phyloP scores from a whole-genome alignment of 2,113 vertebrate genomes.

The Paedocypris sp. region DNA sequence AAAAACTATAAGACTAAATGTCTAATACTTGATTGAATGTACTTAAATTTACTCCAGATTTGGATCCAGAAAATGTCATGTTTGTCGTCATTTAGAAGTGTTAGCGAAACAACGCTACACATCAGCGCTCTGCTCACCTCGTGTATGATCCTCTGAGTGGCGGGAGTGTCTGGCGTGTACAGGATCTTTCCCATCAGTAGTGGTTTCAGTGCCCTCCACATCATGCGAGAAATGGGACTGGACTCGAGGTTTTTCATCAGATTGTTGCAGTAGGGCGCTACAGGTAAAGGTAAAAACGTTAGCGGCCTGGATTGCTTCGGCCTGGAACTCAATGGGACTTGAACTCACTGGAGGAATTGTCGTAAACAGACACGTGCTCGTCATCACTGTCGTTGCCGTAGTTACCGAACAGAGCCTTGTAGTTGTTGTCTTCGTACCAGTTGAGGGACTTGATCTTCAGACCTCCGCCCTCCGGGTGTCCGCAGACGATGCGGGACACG shows the following conservation, averaged over 20 bases:
- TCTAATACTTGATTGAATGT: too few species aligned
- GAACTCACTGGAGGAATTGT: conserved; percentile 65
- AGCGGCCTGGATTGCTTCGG: too few species aligned
- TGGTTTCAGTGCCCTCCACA: conserved; percentile 92
- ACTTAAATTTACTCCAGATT: too few species aligned
- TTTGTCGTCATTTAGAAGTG: too few species aligned
- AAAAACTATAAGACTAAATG: too few species aligned
- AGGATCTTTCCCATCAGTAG: conserved; percentile 92
- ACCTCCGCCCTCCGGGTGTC: conserved; percentile 88
- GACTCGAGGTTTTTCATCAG: conserved; percentile 87
- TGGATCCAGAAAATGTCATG: too few species aligned
- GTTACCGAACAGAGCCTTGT: conserved; percentile 83
- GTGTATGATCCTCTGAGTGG: conserved; percentile 77
- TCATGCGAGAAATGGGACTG: conserved; percentile 89
- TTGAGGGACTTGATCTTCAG: conserved; percentile 98
- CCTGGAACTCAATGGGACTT: too few species aligned
- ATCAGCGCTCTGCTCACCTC: conserved; percentile 64
- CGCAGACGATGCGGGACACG: conserved; percentile 88
- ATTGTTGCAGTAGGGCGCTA: conserved; percentile 92
- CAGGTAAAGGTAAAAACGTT: not conserved
- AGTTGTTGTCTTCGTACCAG: conserved; percentile 98
- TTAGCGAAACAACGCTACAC: too few species aligned
- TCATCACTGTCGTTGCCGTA: conserved; percentile 72
- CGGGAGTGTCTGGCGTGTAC: conserved; percentile 89
- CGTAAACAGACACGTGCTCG: conserved; percentile 67